Conservation (phyloP, 30 jellyfish, hydroid and myxozoan species). For the Chrysaora quinquecirrha region DNA sequence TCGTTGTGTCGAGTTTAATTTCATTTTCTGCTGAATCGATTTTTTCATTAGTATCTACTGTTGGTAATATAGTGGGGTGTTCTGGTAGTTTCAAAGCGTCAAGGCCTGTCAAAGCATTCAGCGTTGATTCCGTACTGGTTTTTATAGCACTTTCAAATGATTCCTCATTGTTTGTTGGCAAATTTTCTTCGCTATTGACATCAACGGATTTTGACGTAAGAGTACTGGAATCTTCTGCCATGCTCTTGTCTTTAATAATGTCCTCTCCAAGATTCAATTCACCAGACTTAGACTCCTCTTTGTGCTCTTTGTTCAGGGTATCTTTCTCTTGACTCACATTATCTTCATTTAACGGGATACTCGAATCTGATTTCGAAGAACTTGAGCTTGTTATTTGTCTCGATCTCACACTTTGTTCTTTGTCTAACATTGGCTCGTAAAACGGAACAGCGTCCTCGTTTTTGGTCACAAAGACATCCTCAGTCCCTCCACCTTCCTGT, state of each 20-base stretch:
- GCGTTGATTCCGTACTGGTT: background rate
- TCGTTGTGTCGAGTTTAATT: background rate
- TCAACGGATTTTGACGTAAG: background rate
- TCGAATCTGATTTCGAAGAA: background rate
- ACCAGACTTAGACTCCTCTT: background rate
- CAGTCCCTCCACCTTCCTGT: too few relatives aligned
- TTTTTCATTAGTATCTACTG: background rate
- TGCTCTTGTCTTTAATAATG: background rate
- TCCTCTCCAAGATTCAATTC: background rate
- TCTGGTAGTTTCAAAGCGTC: background rate
- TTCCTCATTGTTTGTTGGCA: background rate
- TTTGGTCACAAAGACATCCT: background rate
- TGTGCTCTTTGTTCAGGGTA: background rate
- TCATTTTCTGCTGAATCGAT: background rate
- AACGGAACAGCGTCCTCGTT: slow-evolving; percentile 47
- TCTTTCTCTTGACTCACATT: background rate
- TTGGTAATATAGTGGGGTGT: background rate
- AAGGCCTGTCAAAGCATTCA: background rate
- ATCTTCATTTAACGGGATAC: background rate
- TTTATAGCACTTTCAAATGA: background rate
- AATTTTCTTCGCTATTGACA: background rate
- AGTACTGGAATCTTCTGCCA: background rate
- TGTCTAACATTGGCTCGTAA: slow-evolving; percentile 85
- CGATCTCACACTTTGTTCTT: slow-evolving; percentile 43
- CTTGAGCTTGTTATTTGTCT: slow-evolving; percentile 22